Conservation (phyloP, 1,140 invertebrate genomes). For the Lasaia peninsularis region DNA sequence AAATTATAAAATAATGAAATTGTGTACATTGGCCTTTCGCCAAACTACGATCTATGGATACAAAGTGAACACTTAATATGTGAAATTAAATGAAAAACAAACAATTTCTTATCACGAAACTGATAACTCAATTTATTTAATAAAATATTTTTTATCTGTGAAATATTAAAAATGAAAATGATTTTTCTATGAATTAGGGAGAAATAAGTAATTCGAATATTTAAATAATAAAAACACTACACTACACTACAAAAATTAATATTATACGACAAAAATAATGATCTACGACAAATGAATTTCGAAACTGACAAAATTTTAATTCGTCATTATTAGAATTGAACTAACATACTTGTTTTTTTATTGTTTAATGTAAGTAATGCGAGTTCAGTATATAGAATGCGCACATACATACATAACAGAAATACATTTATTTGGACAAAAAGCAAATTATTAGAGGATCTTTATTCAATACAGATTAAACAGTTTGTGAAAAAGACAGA, state of each 20-base stretch:
- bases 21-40: neutral
- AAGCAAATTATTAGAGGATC: neutral
- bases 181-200: too few relatives aligned
- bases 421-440: neutral
- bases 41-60: too few relatives aligned
- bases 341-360: conserved; percentile 22
- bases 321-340: neutral
- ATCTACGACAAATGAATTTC: neutral
- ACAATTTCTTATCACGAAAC: too few relatives aligned
- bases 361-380: conserved; percentile 69
- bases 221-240: too few relatives aligned
- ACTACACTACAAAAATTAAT: neutral
- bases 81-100: too few relatives aligned
- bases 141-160: too few relatives aligned
- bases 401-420: neutral
- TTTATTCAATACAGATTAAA: neutral
- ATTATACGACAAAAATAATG: neutral
- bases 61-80: too few relatives aligned
- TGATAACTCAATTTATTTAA: too few relatives aligned
- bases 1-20: neutral
- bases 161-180: too few relatives aligned
- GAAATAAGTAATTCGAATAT: too few relatives aligned
- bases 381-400: conserved; percentile 20
- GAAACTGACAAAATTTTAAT: neutral
- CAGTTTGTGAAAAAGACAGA: neutral